phyloP scores from a whole-genome alignment of 2,797 vertebrate species.

The Argya squamiceps region DNA sequence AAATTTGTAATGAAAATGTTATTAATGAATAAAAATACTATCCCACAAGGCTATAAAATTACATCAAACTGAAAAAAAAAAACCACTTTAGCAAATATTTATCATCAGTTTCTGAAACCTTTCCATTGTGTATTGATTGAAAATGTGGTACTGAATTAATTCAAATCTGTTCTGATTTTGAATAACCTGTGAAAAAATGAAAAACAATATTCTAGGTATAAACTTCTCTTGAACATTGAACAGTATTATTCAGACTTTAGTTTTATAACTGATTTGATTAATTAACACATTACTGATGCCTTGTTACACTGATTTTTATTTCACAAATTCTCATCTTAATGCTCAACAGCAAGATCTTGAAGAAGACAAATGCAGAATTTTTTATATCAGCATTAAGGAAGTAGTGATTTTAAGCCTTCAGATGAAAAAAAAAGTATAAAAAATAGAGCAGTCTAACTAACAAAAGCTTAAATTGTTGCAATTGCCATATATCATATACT shows the following conservation, averaged over 20 bases:
- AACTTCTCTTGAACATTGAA: neutral
- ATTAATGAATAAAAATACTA: neutral
- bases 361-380: neutral
- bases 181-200: neutral
- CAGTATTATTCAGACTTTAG: neutral
- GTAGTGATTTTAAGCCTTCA: neutral
- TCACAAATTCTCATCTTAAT: neutral
- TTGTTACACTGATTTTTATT: neutral
- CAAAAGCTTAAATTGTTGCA: neutral
- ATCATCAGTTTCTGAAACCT: neutral
- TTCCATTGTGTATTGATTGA: neutral
- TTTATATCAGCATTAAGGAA: neutral
- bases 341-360: neutral
- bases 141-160: neutral
- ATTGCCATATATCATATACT: neutral
- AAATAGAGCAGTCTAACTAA: neutral
- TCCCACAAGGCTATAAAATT: neutral
- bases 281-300: neutral
- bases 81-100: neutral
- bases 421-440: neutral
- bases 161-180: neutral
- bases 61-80: neutral
- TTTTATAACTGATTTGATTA: neutral
- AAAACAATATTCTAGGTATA: neutral
- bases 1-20: neutral